Conservation (phyloP, 2,113 vertebrate genomes). For the Procavia capensis region DNA sequence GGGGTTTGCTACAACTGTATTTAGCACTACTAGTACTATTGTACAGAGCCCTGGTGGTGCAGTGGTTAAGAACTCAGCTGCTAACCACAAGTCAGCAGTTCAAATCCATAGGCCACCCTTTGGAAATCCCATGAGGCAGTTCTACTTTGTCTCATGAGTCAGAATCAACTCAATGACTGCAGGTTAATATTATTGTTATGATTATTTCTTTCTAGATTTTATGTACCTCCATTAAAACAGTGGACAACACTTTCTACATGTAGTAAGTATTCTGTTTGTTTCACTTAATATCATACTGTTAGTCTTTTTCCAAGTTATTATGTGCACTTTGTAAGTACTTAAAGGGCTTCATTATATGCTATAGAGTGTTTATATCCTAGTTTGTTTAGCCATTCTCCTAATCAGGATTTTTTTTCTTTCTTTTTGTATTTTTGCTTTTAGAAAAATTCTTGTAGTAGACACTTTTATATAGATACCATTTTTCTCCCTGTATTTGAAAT, state of each 20-base stretch:
- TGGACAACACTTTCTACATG: neutral
- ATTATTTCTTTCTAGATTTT: slow-evolving; percentile 9
- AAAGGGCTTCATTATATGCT: neutral
- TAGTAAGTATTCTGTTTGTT: neutral
- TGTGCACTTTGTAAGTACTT: neutral
- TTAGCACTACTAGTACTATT: neutral
- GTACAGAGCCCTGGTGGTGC: too few species aligned
- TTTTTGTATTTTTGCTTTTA: neutral
- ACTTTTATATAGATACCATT: neutral
- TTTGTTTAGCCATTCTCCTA: neutral
- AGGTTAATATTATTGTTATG: too few species aligned
- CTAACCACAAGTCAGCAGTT: too few species aligned
- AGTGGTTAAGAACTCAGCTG: too few species aligned
- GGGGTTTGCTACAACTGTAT: neutral
- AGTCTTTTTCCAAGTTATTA: neutral
- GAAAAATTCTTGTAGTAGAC: neutral
- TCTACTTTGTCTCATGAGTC: too few species aligned
- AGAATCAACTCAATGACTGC: too few species aligned
- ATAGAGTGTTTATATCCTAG: neutral
- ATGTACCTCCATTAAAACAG: neutral
- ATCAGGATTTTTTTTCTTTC: neutral
- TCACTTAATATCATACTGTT: neutral
- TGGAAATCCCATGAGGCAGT: too few species aligned
- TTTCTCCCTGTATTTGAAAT: neutral
- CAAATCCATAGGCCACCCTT: too few species aligned